Percentiles rank a stretch among this genome's conserved stretches.
Conservation (phyloP, 2,113 vertebrate species). For the Proterorhinus semilunaris region DNA sequence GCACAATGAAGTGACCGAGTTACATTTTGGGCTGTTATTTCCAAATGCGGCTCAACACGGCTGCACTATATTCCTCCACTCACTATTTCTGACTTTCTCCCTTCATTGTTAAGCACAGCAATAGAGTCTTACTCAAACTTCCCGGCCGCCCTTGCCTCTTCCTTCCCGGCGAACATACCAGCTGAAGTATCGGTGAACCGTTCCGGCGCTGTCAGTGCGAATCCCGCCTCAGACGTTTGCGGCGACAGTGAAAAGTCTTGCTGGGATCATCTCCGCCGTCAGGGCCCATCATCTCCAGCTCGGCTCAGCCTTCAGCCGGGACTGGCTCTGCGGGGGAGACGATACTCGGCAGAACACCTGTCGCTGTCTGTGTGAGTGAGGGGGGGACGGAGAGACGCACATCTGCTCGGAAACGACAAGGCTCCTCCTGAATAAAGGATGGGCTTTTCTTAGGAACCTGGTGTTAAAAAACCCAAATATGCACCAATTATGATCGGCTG, state of each 20-base stretch:
- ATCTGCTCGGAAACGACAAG: too few species aligned
- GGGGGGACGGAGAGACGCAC: neutral
- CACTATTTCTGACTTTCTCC: too few species aligned
- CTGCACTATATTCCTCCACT: too few species aligned
- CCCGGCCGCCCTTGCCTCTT: neutral
- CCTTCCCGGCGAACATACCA: neutral
- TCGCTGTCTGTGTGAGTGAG: neutral
- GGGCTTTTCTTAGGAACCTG: neutral
- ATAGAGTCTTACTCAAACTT: neutral
- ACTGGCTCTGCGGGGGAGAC: neutral
- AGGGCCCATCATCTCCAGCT: neutral
- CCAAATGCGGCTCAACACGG: too few species aligned
- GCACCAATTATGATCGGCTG: too few species aligned
- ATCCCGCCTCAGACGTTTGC: neutral
- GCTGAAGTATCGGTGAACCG: neutral
- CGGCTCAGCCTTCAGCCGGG: neutral
- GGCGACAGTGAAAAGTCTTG: neutral
- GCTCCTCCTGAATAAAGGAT: neutral
- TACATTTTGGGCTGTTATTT: too few species aligned
- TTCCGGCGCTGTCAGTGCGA: neutral
- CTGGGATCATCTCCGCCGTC: neutral
- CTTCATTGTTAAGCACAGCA: too few species aligned
- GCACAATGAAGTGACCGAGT: too few species aligned
- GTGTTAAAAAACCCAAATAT: too few species aligned
- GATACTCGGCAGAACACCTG: neutral